Evolutionary conservation across 2,888 invertebrate genomes (phyloP).

Genomic region (Dolichomitus sp.): DNA sequence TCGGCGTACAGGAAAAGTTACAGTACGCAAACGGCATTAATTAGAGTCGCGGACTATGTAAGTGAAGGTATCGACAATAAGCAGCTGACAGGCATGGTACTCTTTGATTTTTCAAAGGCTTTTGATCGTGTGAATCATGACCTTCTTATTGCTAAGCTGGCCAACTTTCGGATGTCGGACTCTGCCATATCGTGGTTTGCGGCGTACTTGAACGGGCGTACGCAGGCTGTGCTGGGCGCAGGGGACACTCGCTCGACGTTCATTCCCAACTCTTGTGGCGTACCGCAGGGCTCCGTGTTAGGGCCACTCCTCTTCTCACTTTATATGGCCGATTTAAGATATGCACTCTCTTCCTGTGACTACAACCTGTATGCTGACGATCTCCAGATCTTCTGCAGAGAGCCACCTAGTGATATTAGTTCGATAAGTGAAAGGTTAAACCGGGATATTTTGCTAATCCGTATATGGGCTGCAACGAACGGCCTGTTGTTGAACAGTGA

Average conservation of each 20-base stretch:
- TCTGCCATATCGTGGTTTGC: not conserved
- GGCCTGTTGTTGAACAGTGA: not conserved
- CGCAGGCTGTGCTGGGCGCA: not conserved
- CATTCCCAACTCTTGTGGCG: not conserved
- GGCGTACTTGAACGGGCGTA: constrained; percentile 28
- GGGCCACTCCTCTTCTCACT: not conserved
- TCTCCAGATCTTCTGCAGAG: not conserved
- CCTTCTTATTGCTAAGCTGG: not conserved
- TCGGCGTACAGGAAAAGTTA: constrained; percentile 72
- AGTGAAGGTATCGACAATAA: not conserved
- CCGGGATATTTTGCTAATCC: not conserved
- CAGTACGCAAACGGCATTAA: constrained; percentile 73
- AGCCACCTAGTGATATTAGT: not conserved
- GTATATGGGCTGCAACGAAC: not conserved
- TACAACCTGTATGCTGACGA: not conserved
- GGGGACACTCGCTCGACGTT: not conserved
- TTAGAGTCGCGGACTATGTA: constrained; percentile 71
- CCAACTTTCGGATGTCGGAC: not conserved
- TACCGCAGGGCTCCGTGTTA: constrained; percentile 1
- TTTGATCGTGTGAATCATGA: not conserved
- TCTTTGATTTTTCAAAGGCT: constrained; percentile 30
- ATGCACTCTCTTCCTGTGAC: not conserved
- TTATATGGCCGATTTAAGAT: not conserved
- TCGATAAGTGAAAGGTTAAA: not conserved
- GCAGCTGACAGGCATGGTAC: not conserved